Base-by-base conservation (phyloP, 2,113 vertebrate species). In the Scomber colias region DNA sequence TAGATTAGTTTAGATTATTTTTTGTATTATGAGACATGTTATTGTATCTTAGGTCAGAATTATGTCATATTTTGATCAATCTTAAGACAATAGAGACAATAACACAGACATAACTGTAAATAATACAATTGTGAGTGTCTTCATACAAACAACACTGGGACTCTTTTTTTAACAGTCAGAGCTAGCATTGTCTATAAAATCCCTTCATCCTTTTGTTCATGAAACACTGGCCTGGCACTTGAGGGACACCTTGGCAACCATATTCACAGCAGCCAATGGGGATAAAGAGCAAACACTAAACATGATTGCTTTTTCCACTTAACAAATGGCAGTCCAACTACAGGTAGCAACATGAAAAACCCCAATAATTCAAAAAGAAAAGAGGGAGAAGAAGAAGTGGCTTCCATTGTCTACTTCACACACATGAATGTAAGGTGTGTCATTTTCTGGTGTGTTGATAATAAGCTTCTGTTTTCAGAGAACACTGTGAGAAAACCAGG, bases 191-290 rank as follows among this genome's bases (percentile, higher is more conserved):
- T 63, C 69, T 74, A 24, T 46, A 48, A 74, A 77, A 83, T 59
- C 35, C 68, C 51, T 48, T 62, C 63, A 64, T 81, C 66, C 55
- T 50, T 67, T 55, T 79, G 66, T 65, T 57, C 60, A 70, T 76
- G 30, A 81, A 84, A 86, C 66, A 55, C 71, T 90, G 64, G 56
- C 40, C 55, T 51, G 21, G 31, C 60, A 77, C 72, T 88, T 66
- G 44, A 73, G n/a, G 19, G 59, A 71, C 66, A 84, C 87, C 80
- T 24, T 87, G 81, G 79, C 77, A 83, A 90, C 81, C 67, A 14
- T 17, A 49, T 17, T 54, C 66, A 46, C 45, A 14, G 64, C 65
- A 79, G 53, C 74, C 85, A 86, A 65, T 68, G 14, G 16, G 35
- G 2, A 75, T n/a, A 62, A 31, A 77, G 56, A 54, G 67, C 64